Percentiles rank a stretch among this genome's conserved stretches.
Evolutionary conservation across 2,797 vertebrate species (phyloP).

Genomic region (Tragelaphus eurycerus): DNA sequence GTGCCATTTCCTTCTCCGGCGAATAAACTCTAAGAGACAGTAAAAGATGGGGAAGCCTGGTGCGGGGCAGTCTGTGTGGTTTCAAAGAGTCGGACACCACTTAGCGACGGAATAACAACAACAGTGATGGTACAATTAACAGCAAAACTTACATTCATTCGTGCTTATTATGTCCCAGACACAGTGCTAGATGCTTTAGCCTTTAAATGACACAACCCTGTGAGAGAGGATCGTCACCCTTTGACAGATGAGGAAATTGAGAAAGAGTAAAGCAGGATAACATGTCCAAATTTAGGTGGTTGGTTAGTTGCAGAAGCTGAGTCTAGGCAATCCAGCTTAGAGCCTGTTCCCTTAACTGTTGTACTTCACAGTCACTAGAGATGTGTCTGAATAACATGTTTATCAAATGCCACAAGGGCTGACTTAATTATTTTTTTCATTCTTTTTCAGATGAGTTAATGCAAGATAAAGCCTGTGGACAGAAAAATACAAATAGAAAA

Average conservation of each 20-base stretch:
- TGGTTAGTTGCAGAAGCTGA: not conserved
- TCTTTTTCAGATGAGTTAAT: slow-evolving; percentile 24
- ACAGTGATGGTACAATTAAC: not conserved
- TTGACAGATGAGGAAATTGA: not conserved
- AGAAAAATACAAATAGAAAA: slow-evolving; percentile 54
- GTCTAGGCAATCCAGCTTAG: not conserved
- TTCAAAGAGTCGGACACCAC: not conserved
- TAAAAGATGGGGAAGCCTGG: not conserved
- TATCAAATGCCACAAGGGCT: not conserved
- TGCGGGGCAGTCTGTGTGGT: not conserved
- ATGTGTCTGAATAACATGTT: not conserved
- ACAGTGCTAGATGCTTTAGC: not conserved
- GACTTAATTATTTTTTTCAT: not conserved
- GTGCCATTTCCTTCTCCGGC: too few relatives aligned
- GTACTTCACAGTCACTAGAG: not conserved
- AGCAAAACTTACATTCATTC: not conserved
- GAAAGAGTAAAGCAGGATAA: not conserved
- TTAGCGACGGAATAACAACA: not conserved
- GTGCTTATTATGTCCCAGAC: not conserved
- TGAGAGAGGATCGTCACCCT: not conserved
- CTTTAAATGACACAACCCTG: not conserved
- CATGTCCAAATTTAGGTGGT: not conserved
- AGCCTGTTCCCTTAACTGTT: not conserved
- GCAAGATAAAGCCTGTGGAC: not conserved
- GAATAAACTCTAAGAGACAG: not conserved